phyloP scores from a whole-genome alignment of 2,888 invertebrate species.

The Blomia tropicalis region DNA sequence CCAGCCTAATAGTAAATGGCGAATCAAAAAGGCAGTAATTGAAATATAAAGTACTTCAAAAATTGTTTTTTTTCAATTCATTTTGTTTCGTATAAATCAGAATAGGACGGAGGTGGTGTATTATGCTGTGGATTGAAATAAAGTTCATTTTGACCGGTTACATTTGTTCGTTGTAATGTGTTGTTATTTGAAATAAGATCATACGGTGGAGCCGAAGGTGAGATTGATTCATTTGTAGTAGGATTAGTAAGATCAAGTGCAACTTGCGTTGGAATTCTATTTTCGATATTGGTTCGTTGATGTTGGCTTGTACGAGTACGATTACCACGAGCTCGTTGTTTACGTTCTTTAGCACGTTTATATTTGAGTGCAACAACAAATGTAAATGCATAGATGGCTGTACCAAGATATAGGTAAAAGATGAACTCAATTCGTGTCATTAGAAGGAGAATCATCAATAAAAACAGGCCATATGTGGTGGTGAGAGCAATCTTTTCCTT shows the following conservation, averaged over 20 bases:
- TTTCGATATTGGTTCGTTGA: not conserved
- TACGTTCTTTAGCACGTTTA: not conserved
- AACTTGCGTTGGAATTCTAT: not conserved
- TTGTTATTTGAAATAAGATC: not conserved
- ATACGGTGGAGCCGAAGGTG: slow-evolving; percentile 1
- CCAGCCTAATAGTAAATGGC: too few species aligned
- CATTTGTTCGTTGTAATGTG: not conserved
- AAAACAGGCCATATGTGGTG: slow-evolving; percentile 9
- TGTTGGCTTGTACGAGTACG: not conserved
- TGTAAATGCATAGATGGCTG: slow-evolving; percentile 1
- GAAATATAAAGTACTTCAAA: too few species aligned
- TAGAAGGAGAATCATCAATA: not conserved
- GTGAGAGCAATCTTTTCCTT: slow-evolving; percentile 16
- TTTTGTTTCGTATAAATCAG: slow-evolving; percentile 5
- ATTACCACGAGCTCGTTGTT: not conserved
- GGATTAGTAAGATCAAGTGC: not conserved
- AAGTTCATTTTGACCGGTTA: not conserved
- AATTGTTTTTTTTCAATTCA: not conserved
- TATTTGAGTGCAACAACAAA: slow-evolving; percentile 1
- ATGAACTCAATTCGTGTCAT: not conserved
- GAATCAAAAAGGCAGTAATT: too few species aligned
- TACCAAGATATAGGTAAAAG: not conserved
- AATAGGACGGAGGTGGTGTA: slow-evolving; percentile 13
- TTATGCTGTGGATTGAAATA: not conserved
- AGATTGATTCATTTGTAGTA: not conserved